Conservation (phyloP, 2,888 invertebrate species). For the Poecilus cupreus region DNA sequence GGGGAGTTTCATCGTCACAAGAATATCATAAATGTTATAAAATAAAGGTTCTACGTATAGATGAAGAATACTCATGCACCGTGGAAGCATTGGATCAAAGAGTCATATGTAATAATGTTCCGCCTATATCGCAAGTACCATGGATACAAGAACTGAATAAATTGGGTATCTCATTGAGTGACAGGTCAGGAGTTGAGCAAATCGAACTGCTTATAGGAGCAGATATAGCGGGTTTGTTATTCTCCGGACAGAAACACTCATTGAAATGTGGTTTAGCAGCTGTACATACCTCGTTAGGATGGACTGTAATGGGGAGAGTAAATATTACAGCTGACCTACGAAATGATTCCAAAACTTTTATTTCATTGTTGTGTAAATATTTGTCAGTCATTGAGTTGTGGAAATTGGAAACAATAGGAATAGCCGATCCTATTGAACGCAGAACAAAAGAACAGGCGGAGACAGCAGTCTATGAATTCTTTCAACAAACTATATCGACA, state of each 20-base stretch:
- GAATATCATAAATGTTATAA: not conserved
- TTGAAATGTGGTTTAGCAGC: slow-evolving; percentile 63
- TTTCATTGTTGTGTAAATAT: no score
- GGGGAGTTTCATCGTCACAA: no score
- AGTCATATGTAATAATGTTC: slow-evolving; percentile 58
- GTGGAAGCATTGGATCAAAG: slow-evolving; percentile 60
- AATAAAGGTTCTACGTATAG: not conserved
- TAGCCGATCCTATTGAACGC: slow-evolving; percentile 64
- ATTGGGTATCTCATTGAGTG: no score
- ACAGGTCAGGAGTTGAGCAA: no score
- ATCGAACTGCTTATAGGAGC: no score
- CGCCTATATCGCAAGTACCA: slow-evolving; percentile 53
- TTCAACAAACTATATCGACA: slow-evolving; percentile 56
- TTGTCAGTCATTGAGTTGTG: no score
- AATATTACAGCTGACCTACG: no score
- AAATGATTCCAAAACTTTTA: no score
- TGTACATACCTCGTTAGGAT: slow-evolving; percentile 60
- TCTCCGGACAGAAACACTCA: slow-evolving; percentile 61
- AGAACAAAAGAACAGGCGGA: slow-evolving; percentile 63
- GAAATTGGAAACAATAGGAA: no score
- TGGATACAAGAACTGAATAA: slow-evolving; percentile 60
- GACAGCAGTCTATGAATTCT: slow-evolving; percentile 59
- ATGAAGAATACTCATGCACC: slow-evolving; percentile 51
- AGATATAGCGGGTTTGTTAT: slow-evolving; percentile 64
- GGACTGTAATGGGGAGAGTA: no score